Base-by-base conservation (phyloP, 2,113 vertebrate genomes). In the Rhabdomys dilectus region DNA sequence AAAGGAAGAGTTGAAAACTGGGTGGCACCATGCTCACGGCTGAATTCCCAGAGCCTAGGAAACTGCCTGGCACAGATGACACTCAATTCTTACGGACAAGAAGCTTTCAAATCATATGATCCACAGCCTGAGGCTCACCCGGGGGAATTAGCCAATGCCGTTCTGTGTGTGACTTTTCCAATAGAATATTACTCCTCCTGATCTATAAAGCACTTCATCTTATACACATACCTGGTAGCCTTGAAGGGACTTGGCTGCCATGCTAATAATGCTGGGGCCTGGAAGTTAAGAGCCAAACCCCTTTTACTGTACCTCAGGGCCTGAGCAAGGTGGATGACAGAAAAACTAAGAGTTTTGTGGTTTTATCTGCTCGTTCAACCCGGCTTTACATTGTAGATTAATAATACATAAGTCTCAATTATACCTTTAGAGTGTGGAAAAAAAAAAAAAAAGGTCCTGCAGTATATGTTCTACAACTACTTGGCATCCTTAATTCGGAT, bases 321-420 rank as follows among this genome's bases (percentile, higher is more conserved):
- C 42, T 64, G 21, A 42, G 80, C 68, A 76, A 62, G 15, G 34
- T 7, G 7, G 70, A 76, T 68, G 53, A 82, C 1, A 91, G 29
- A 12, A 24, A 29, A 78, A 8, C 36, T 93, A 42, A 26, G 80
- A 94, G 39, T 88, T 93, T 13, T 93, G 48, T 93, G 13, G 36
- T 24, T 81, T 80, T 45, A 29, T 76, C 34, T 96, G 24, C 56
- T 80, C 73, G 91, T 21, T 78, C 60, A 7, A 89, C 16, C 13
- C 34, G 68, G 53, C 70, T 96, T 96, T 60, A 93, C 29, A 36
- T 2, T 91, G 81, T 10, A 87, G 53, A 89, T 76, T 92, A 84
- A 88, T 62, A 81, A 80, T 53, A 42, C 7, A 81, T 68, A 91
- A 21, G 5, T 62, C 26, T 97, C 56, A 78, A 29, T 85, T 78